A percentile compares a stretch with the other conserved stretches of the same genome.
These are phyloP conservation scores for Drosophila quasianomalipes DNA, from an alignment of 2,888 invertebrate genomes.

Conservation along the genomic window DNA sequence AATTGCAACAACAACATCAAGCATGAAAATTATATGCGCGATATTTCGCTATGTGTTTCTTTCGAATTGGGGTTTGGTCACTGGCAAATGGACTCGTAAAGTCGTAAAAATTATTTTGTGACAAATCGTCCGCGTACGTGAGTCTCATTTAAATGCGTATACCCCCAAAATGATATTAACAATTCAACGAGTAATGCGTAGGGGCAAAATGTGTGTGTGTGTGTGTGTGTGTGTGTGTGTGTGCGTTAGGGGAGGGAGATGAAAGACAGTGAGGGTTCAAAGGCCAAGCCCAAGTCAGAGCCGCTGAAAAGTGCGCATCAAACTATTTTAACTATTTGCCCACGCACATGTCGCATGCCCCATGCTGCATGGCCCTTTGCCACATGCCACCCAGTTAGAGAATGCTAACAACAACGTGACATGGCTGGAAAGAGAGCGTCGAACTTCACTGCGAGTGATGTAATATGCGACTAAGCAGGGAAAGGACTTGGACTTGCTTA, in stretches of 20 bases:
- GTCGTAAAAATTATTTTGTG: slow-evolving; percentile 86
- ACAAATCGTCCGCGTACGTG: slow-evolving; percentile 85
- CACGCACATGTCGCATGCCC: slow-evolving; percentile 70
- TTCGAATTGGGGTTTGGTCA: slow-evolving; percentile 55
- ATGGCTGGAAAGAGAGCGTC: slow-evolving; percentile 62
- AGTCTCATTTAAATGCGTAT: slow-evolving; percentile 82
- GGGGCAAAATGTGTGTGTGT: slow-evolving; percentile 7
- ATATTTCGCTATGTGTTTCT: slow-evolving; percentile 15
- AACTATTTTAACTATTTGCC: slow-evolving; percentile 79
- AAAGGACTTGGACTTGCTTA: slow-evolving; percentile 66
- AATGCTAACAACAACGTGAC: slow-evolving; percentile 77
- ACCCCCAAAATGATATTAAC: slow-evolving; percentile 76
- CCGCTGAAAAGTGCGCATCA: slow-evolving; percentile 79
- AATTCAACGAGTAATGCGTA: slow-evolving; percentile 64
- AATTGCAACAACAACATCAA: slow-evolving; percentile 15
- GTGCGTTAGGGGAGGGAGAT: neutral
- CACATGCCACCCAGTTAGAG: slow-evolving; percentile 21
- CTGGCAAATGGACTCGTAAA: slow-evolving; percentile 79
- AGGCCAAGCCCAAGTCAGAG: slow-evolving; percentile 69
- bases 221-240: neutral
- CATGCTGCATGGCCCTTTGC: slow-evolving; percentile 3
- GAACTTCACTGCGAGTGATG: slow-evolving; percentile 57
- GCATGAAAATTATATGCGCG: slow-evolving; percentile 59
- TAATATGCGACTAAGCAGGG: slow-evolving; percentile 68
- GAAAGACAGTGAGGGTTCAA: slow-evolving; percentile 39